A percentile compares a stretch with the other conserved stretches of the same genome.
Evolutionary conservation across 2,797 vertebrate genomes (phyloP).

Genomic region (Stomatorhinus walkeri): DNA sequence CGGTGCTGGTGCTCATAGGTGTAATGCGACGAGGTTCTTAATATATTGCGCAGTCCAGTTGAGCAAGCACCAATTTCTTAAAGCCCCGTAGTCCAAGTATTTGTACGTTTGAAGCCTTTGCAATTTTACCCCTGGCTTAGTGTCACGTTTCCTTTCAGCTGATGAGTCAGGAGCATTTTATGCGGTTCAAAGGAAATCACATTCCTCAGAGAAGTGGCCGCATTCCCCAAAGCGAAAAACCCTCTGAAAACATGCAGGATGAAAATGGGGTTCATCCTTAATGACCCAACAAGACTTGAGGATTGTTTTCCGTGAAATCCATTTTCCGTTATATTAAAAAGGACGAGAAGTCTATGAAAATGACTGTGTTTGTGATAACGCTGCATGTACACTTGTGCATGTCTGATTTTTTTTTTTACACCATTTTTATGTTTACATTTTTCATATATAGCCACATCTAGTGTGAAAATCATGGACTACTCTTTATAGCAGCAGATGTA

Average conservation of each 20-base stretch:
- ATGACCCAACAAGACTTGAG: constrained; percentile 41
- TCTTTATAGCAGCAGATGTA: not conserved
- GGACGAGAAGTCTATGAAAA: not conserved
- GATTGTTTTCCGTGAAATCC: constrained; percentile 30
- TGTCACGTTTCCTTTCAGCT: constrained; percentile 1
- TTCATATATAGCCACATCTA: not conserved
- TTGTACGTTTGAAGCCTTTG: not conserved
- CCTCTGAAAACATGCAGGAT: constrained; percentile 24
- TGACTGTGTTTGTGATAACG: not conserved
- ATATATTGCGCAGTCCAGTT: not conserved
- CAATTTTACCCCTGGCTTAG: not conserved
- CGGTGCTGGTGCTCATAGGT: not conserved
- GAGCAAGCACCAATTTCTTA: not conserved
- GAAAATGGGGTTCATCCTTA: constrained; percentile 42
- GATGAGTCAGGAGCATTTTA: constrained; percentile 24
- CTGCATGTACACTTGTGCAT: not conserved
- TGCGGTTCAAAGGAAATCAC: constrained; percentile 18
- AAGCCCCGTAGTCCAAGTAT: not conserved
- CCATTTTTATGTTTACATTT: not conserved
- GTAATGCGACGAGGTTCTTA: not conserved
- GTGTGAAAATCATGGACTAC: not conserved
- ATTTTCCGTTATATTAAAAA: constrained; percentile 16
- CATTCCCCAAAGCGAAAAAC: constrained; percentile 29
- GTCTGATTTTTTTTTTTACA: not conserved
- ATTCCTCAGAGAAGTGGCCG: constrained; percentile 26